Conservation (phyloP, 2,797 vertebrate genomes). For the Oceanodroma leucorhoa region DNA sequence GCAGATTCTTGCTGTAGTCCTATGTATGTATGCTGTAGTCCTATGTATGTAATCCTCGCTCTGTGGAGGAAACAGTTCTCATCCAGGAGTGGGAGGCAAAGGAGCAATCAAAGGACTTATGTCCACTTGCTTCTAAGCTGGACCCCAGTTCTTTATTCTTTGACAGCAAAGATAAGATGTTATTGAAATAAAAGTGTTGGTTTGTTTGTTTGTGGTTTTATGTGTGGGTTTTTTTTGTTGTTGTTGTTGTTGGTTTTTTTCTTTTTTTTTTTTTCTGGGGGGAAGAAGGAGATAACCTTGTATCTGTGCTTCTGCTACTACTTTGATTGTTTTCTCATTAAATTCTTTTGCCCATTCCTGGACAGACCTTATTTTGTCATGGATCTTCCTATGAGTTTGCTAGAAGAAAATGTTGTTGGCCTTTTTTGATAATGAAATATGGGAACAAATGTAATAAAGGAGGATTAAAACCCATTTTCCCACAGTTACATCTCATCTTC, state of each 20-base stretch:
- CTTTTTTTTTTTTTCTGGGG: background rate
- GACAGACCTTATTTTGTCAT: background rate
- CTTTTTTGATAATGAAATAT: background rate
- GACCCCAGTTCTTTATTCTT: background rate
- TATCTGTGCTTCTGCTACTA: background rate
- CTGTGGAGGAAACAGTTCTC: fast-evolving
- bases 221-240: background rate
- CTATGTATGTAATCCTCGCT: background rate
- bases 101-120: background rate
- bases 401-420: background rate
- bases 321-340: background rate
- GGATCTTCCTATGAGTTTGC: background rate
- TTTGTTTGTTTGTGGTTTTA: background rate
- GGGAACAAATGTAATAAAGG: background rate
- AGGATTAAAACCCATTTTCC: background rate
- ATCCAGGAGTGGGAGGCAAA: background rate
- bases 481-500: background rate
- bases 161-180: background rate
- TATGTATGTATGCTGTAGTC: background rate
- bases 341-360: background rate
- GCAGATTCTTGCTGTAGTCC: background rate
- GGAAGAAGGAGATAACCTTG: background rate
- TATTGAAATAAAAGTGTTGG: background rate
- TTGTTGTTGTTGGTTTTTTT: no score
- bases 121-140: background rate